Conservation (phyloP, 2,888 invertebrate species). For the Micropterix aruncella region DNA sequence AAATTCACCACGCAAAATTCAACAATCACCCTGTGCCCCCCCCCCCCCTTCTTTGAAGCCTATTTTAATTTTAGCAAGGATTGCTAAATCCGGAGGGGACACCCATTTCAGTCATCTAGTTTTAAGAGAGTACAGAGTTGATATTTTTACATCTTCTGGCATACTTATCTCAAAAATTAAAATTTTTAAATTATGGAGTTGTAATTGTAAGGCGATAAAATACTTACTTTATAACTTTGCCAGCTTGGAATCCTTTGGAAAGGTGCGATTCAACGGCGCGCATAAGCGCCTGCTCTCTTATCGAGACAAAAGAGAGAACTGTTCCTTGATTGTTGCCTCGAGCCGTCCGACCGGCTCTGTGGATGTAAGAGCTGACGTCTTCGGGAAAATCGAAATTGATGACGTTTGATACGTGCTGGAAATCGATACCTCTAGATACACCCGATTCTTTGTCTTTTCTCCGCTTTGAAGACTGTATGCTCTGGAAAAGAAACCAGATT, state of each 20-base stretch:
- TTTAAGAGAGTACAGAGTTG: no score
- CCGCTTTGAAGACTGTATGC: slow-evolving; percentile 34
- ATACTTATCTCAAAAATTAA: no score
- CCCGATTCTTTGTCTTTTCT: slow-evolving; percentile 88
- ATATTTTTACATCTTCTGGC: no score
- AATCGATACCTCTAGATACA: slow-evolving; percentile 94
- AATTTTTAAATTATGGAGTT: no score
- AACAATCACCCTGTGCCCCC: no score
- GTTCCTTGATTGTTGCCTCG: slow-evolving; percentile 79
- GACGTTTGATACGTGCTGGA: slow-evolving; percentile 93
- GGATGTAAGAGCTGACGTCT: slow-evolving; percentile 83
- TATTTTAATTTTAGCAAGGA: no score
- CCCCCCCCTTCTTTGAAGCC: no score
- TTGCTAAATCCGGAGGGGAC: no score
- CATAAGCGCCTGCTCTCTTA: slow-evolving; percentile 60
- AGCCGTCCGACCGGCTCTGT: slow-evolving; percentile 88
- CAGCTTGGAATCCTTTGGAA: slow-evolving; percentile 47
- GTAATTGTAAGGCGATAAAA: no score
- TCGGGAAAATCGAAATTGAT: slow-evolving; percentile 97
- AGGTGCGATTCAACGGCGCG: slow-evolving; percentile 63
- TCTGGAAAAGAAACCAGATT: slow-evolving; percentile 7
- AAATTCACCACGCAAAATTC: no score
- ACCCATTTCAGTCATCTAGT: no score
- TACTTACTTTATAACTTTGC: slow-evolving; percentile 49
- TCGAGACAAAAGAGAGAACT: slow-evolving; percentile 77